A percentile compares a stretch with the other conserved stretches of the same genome.
These are phyloP conservation scores for Macaria notata DNA, from an alignment of 2,888 invertebrate genomes.

Conservation along the genomic window DNA sequence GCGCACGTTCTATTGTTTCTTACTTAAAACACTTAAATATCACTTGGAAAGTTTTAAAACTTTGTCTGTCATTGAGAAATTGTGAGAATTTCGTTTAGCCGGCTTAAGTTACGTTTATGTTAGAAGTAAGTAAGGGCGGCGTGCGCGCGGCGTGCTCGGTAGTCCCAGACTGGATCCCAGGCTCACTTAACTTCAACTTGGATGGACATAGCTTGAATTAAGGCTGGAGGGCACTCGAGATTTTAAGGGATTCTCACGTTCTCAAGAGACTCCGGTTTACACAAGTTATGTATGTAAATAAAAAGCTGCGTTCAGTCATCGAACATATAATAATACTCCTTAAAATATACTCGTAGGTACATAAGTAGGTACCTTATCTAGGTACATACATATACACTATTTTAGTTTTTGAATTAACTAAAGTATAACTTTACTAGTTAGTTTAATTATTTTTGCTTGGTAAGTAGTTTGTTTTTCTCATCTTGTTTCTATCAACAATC, in stretches of 20 bases:
- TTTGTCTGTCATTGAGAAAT: background rate
- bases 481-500: too few relatives aligned
- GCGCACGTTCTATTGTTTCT: conserved; percentile 15
- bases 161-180: conserved; percentile 46
- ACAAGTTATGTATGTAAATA: too few relatives aligned
- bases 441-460: too few relatives aligned
- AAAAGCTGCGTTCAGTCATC: too few relatives aligned
- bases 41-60: conserved; percentile 2
- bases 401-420: too few relatives aligned
- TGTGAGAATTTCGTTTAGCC: background rate
- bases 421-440: too few relatives aligned
- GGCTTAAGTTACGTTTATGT: conserved; percentile 38
- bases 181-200: conserved; percentile 14
- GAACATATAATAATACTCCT: too few relatives aligned
- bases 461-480: too few relatives aligned
- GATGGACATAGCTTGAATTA: conserved; percentile 6
- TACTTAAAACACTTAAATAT: conserved; percentile 21
- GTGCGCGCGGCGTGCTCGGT: conserved; percentile 44
- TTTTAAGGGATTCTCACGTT: background rate
- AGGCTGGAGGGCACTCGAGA: conserved; percentile 9
- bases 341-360: too few relatives aligned
- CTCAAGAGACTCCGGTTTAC: too few relatives aligned
- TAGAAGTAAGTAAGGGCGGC: conserved; percentile 49
- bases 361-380: too few relatives aligned
- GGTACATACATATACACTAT: too few relatives aligned